phyloP scores from a whole-genome alignment of 2,797 vertebrate genomes.

The Enteromius mattozi region DNA sequence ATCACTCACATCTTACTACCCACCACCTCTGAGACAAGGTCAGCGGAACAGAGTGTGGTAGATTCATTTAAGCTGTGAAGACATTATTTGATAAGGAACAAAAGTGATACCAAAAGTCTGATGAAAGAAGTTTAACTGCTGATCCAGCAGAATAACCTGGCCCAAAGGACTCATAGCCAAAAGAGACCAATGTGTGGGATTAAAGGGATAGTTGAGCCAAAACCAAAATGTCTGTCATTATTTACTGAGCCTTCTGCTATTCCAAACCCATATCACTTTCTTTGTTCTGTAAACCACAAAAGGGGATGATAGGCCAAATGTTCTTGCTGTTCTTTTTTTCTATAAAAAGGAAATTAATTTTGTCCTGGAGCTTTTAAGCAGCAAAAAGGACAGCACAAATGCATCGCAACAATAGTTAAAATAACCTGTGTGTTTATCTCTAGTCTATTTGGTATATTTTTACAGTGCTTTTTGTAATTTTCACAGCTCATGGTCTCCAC shows the following conservation, averaged over 20 bases:
- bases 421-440: not conserved
- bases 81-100: not conserved
- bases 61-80: not conserved
- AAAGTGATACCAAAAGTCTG: not conserved
- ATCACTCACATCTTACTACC: not conserved
- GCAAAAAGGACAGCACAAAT: not conserved
- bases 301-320: not conserved
- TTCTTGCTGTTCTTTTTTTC: constrained; percentile 3
- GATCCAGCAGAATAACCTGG: not conserved
- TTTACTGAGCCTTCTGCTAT: not conserved
- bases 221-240: not conserved
- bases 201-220: constrained; percentile 1
- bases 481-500: not conserved
- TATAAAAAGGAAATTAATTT: not conserved
- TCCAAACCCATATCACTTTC: not conserved
- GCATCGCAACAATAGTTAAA: not conserved
- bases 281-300: not conserved
- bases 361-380: not conserved
- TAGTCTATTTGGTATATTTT: not conserved
- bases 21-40: not conserved
- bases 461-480: not conserved
- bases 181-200: not conserved
- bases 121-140: constrained; percentile 7
- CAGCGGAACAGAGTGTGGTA: not conserved
- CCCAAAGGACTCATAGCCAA: not conserved